Percentiles rank a stretch among this genome's conserved stretches.
Evolutionary conservation across 2,113 vertebrate genomes (phyloP).

Genomic region (Coregonus clupeaformis): DNA sequence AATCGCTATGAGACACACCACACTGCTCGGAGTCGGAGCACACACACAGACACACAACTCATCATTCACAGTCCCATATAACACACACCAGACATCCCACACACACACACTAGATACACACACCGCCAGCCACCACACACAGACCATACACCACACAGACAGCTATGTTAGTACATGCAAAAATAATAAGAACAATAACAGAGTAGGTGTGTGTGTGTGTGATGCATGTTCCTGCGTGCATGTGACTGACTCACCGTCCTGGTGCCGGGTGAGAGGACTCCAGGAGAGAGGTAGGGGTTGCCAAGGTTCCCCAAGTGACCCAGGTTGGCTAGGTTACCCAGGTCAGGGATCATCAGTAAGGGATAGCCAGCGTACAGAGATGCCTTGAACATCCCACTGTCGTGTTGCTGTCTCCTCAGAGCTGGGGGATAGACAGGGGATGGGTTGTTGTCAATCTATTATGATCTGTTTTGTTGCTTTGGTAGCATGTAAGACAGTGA

Average conservation of each 20-base stretch:
- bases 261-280: constrained; percentile 78
- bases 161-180: background rate
- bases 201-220: background rate
- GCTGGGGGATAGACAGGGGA: constrained; percentile 50
- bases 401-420: constrained; percentile 79
- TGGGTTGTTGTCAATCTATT: no score
- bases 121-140: background rate
- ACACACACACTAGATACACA: background rate
- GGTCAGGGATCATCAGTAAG: constrained; percentile 91
- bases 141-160: background rate
- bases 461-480: no score
- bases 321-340: constrained; percentile 55
- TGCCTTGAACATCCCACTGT: constrained; percentile 80
- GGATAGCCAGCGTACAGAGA: constrained; percentile 86
- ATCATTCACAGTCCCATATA: no score
- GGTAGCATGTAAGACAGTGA: no score
- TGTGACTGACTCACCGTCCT: constrained; percentile 77
- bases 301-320: constrained; percentile 25
- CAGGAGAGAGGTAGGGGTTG: constrained; percentile 85
- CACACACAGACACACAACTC: no score
- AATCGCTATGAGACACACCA: constrained; percentile 11
- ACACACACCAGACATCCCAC: background rate
- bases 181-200: background rate
- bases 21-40: background rate
- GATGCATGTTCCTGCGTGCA: background rate